These are phyloP conservation scores for Dipodomys merriami DNA, from an alignment of 2,113 vertebrate species.

Conservation along the genomic window DNA sequence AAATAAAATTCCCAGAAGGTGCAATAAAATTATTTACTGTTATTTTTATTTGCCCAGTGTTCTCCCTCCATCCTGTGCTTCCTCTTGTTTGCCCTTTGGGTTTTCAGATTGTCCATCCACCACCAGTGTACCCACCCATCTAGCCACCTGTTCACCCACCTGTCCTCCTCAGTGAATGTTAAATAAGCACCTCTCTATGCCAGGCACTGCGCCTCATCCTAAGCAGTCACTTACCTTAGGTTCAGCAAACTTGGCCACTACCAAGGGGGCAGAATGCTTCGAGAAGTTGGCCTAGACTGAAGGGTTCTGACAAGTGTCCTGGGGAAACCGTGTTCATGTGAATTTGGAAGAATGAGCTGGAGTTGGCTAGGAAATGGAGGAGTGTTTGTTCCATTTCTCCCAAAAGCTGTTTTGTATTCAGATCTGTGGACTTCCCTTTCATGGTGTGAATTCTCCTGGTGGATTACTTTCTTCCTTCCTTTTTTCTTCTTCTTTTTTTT, in stretches of 20 bases:
- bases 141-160: not conserved
- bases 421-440: not conserved
- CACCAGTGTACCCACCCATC: too few species aligned
- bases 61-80: not conserved
- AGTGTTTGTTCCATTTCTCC: too few species aligned
- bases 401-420: not conserved
- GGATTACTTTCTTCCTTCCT: not conserved
- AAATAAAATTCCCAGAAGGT: conserved; percentile 51
- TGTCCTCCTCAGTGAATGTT: not conserved
- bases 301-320: not conserved
- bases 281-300: not conserved
- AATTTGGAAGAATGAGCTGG: not conserved
- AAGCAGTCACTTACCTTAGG: not conserved
- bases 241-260: not conserved
- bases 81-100: not conserved
- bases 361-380: not conserved
- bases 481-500: not conserved
- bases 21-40: not conserved
- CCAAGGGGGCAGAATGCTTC: not conserved
- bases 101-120: not conserved
- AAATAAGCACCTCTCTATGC: not conserved
- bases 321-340: not conserved
- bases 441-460: not conserved
- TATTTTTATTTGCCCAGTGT: conserved; percentile 21
- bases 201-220: not conserved